Percentiles rank a stretch among this genome's conserved stretches.
Conservation (phyloP, 2,888 invertebrate species). For the Camponotus fellah region DNA sequence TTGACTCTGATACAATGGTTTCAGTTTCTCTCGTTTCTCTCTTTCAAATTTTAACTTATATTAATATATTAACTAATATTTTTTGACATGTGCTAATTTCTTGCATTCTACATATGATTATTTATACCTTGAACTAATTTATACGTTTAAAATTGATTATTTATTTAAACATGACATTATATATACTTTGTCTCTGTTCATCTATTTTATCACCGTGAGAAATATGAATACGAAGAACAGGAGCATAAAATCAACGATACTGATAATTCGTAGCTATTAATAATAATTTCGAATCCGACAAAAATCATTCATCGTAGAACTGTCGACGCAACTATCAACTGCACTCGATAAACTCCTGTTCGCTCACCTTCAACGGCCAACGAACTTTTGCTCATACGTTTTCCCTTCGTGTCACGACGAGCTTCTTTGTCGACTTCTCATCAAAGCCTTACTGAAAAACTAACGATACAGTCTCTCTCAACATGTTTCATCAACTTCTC, state of each 20-base stretch:
- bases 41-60: too few species aligned
- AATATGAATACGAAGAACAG: conserved; percentile 12
- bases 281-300: conserved; percentile 75
- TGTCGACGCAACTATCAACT: conserved; percentile 73
- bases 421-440: conserved; percentile 62
- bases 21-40: too few species aligned
- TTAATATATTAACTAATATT: too few species aligned
- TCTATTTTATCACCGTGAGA: background rate
- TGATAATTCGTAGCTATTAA: conserved; percentile 77
- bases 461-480: background rate
- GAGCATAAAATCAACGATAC: conserved; percentile 72
- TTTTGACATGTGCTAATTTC: too few species aligned
- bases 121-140: too few species aligned
- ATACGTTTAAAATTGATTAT: background rate
- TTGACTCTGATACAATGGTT: too few species aligned
- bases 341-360: conserved; percentile 75
- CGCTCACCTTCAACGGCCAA: conserved; percentile 48
- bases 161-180: background rate
- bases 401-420: background rate
- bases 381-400: conserved; percentile 60
- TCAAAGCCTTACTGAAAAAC: conserved; percentile 50
- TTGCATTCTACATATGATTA: too few species aligned
- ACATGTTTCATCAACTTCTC: background rate
- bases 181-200: background rate
- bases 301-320: conserved; percentile 72